Base-by-base conservation (phyloP, 2,113 vertebrate species). In the Tragulus kanchil region DNA sequence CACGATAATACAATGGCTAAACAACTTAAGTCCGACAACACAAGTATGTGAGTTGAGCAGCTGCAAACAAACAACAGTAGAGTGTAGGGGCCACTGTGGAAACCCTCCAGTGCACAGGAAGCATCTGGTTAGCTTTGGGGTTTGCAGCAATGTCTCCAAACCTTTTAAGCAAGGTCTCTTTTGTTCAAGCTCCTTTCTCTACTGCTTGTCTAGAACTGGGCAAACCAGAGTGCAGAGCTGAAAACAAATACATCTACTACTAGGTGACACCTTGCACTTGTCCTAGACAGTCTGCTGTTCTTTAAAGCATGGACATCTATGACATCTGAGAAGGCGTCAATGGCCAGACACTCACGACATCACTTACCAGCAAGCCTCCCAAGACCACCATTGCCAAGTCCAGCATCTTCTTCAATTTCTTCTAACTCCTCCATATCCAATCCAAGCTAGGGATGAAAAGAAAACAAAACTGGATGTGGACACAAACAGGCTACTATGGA, bases 361-460 rank as follows among this genome's bases (percentile, higher is more conserved):
- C n/a, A 89, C 98, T 98, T 98, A 99, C 99, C 99, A 97, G 99
- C 99, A 75, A 99, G 99, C 90, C 99, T 98, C 31, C 99, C 99
- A 16, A 99, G 99, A 6, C 99, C 99, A 9, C 99, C 99, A 0
- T 99, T 99, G 48, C 99, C 99, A 17, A 99, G 99, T 1, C 99
- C 99, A 0, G 99, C 99, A 61, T 99, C 99, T 98, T 99, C 99
- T 97, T 99, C 99, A 52, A 99, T 99, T 95, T 99, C 99, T 98
- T 99, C 99, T 98, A 99, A 98, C 98, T 99, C 99, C 91, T 99
- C 99, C 97, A 99, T 99, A 97, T 99, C 99, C 98, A 99, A 96
- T 42, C 99, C 99, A 0, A 99, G 99, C 99, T 99, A 26, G 14
- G 71, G 85, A 92, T 3, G 58, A 96, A 0, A 93, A 31, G 52